A percentile compares a stretch with the other conserved stretches of the same genome.
Evolutionary conservation across 1,140 invertebrate genomes (phyloP).

Genomic region (Pomacea maculata): DNA sequence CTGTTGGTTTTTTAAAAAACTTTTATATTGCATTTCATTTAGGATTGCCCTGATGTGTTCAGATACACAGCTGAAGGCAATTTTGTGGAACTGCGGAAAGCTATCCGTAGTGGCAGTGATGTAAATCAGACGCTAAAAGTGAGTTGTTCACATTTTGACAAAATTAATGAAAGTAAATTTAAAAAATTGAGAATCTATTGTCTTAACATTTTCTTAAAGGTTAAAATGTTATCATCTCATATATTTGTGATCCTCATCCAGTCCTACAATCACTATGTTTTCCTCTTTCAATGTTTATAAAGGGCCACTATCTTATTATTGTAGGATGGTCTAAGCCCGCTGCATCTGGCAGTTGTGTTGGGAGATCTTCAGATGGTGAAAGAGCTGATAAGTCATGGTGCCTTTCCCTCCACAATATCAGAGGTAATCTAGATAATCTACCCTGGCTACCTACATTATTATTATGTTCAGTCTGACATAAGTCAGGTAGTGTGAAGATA

Average conservation of each 20-base stretch:
- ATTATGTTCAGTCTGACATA: no score
- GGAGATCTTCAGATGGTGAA: constrained; percentile 21
- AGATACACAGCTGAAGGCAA: constrained; percentile 20
- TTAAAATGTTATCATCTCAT: no score
- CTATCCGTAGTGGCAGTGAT: constrained; percentile 7
- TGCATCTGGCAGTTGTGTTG: constrained; percentile 15
- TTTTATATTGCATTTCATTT: background rate
- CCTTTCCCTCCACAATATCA: constrained; percentile 15
- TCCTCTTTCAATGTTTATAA: no score
- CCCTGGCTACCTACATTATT: no score
- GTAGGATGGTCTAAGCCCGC: constrained; percentile 17
- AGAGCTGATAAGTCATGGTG: constrained; percentile 20
- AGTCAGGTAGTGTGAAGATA: no score
- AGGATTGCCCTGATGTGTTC: constrained; percentile 11
- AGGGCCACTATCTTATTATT: background rate
- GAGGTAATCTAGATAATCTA: background rate
- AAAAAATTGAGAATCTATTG: background rate
- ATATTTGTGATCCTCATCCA: no score
- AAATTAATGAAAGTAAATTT: background rate
- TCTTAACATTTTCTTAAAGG: background rate
- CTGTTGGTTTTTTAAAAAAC: no score
- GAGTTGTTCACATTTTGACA: background rate
- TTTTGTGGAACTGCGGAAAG: constrained; percentile 15
- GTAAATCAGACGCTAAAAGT: constrained; percentile 22
- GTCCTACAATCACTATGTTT: no score